Base-by-base conservation (phyloP, 2,113 vertebrate species). In the Odobenus rosmarus region DNA sequence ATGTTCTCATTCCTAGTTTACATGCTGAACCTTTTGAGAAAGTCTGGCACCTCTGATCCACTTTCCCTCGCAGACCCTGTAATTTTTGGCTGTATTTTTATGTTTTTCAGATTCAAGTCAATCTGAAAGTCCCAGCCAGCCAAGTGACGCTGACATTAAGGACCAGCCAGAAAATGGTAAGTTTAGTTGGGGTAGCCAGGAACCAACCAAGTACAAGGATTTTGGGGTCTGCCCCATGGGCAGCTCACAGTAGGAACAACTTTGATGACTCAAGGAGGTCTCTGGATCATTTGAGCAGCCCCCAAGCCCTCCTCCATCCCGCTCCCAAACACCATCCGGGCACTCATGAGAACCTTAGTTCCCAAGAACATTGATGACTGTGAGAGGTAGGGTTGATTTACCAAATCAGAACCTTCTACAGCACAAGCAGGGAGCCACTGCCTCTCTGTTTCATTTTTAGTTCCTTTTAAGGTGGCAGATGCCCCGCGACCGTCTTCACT, bases 91-190 rank as follows among this genome's bases (percentile, higher is more conserved):
- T 98, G 96, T 99, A 98, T 99, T 98, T 97, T 99, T 99, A 98
- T 99, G 98, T 99, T 98, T 99, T 99, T 98, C 99, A 99, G 99
- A 99, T 99, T 98, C 99, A 98, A 99, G 99, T 99, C 99, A 99
- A 98, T 99, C 99, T 99, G 99, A 99, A 97, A 99, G 99, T 99
- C 99, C 99, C 97, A 99, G 99, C 99, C 99, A 99, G 98, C 99
- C 99, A 99, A 99, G 99, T 98, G 99, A 99, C 86, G 99, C 99
- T 98, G 99, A 99, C 98, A 99, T 99, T 98, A 99, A 99, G 99
- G 99, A 99, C 98, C 99, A 99, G 99, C 99, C 99, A 97, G 99
- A 99, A 99, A 99, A 99, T 97, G 99, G 99, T 99, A 98, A 99
- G 99, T 98, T 97, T 97, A 98, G 97, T 96, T 92, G 98, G 97